Evolutionary conservation across 2,113 vertebrate genomes (phyloP).

Genomic region (Austrofundulus limnaeus): DNA sequence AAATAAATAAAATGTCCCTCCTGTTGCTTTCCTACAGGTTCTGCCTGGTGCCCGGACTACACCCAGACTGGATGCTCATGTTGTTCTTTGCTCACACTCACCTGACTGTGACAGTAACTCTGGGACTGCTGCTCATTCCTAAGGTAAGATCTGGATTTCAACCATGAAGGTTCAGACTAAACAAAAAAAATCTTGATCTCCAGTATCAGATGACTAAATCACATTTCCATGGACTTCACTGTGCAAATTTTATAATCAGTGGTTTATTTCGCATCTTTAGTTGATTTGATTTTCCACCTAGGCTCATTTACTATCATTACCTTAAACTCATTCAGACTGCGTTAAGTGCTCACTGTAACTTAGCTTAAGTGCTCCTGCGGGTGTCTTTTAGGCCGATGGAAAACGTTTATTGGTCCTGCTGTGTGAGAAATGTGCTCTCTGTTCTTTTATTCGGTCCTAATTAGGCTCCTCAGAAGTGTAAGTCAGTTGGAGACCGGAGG

Average conservation of each 20-base stretch:
- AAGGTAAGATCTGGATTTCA: slow-evolving; percentile 82
- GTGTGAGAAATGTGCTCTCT: slow-evolving; percentile 41
- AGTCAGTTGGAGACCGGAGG: slow-evolving; percentile 36
- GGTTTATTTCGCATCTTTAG: slow-evolving; percentile 29
- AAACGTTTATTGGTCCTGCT: slow-evolving; percentile 63
- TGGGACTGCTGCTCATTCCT: slow-evolving; percentile 91
- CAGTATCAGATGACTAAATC: too few relatives aligned
- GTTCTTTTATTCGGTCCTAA: slow-evolving; percentile 58
- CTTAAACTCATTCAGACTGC: slow-evolving; percentile 46
- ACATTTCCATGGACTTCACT: background rate
- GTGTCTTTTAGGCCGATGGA: slow-evolving; percentile 61
- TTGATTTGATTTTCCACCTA: slow-evolving; percentile 6
- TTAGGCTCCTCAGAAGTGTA: slow-evolving; percentile 54
- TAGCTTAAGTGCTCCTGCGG: slow-evolving; percentile 30
- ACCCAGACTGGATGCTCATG: slow-evolving; percentile 98
- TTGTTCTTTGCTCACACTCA: slow-evolving; percentile 95
- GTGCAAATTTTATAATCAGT: background rate
- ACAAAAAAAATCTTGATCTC: too few relatives aligned
- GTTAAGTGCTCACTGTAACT: slow-evolving; percentile 51
- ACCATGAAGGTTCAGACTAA: background rate
- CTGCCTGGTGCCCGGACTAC: slow-evolving; percentile 87
- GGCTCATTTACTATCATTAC: slow-evolving; percentile 38
- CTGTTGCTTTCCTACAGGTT: slow-evolving; percentile 80
- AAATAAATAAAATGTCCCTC: background rate
- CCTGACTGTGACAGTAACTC: slow-evolving; percentile 93